Percentiles rank a stretch among this genome's conserved stretches.
Conservation (phyloP, 2,113 vertebrate genomes). For the Sylvia atricapilla region DNA sequence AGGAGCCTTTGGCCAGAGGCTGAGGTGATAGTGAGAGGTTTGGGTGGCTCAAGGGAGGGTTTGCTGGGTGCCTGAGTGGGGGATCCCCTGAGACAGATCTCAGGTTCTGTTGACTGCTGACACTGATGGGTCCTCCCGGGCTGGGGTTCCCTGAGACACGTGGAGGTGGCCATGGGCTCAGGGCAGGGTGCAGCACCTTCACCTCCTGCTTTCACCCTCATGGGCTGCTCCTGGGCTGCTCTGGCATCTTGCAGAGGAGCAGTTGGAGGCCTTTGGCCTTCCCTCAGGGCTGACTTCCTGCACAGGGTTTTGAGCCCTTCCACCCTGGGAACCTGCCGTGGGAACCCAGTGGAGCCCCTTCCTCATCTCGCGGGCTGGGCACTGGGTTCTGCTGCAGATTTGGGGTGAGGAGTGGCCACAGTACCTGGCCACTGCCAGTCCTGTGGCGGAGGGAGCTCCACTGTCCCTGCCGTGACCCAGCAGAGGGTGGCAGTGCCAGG, state of each 20-base stretch:
- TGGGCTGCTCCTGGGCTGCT: background rate
- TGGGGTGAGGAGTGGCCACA: background rate
- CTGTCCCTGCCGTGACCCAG: background rate
- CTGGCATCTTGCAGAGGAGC: background rate
- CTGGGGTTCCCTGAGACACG: background rate
- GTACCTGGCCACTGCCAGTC: rapidly evolving
- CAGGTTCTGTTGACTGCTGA: background rate
- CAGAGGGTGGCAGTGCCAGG: background rate
- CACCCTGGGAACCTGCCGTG: rapidly evolving
- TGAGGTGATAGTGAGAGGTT: background rate
- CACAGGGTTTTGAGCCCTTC: background rate
- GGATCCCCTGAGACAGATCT: background rate
- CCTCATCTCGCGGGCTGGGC: rapidly evolving
- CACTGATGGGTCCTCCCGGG: rapidly evolving
- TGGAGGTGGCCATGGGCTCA: rapidly evolving
- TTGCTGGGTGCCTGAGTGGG: background rate
- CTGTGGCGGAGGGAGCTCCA: rapidly evolving
- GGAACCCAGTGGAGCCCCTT: background rate
- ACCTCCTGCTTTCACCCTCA: background rate
- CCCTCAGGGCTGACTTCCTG: rapidly evolving
- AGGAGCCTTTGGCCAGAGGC: background rate
- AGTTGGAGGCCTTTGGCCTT: background rate
- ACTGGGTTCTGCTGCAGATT: background rate
- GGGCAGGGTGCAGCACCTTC: background rate
- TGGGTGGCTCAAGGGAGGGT: background rate